Evolutionary conservation across 2,113 vertebrate species (phyloP).

Genomic region (Alligator sinensis): DNA sequence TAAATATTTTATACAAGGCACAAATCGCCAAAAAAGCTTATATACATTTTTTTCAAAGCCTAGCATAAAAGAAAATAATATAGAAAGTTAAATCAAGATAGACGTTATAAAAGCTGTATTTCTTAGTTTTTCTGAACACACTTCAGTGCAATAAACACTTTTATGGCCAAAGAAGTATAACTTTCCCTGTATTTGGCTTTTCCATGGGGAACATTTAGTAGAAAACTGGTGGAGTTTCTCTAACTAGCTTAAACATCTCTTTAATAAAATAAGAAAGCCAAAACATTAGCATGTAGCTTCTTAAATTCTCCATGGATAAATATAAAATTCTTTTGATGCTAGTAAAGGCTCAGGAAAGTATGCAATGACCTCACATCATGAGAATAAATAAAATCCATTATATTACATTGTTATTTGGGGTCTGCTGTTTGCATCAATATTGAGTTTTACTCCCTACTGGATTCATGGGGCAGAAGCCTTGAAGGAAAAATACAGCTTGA

Average conservation of each 20-base stretch:
- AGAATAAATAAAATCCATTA: background rate
- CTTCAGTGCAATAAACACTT: slow-evolving; percentile 2
- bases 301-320: background rate
- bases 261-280: background rate
- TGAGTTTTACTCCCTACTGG: background rate
- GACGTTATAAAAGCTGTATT: background rate
- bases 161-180: background rate
- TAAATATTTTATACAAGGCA: background rate
- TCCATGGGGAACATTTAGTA: background rate
- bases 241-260: background rate
- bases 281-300: background rate
- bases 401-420: background rate
- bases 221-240: slow-evolving; percentile 21
- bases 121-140: background rate
- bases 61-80: background rate
- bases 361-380: background rate
- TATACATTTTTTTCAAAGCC: background rate
- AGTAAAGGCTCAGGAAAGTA: background rate
- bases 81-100: background rate
- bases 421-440: background rate
- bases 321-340: background rate
- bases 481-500: background rate
- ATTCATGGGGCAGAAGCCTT: background rate
- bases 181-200: background rate
- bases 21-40: background rate